Base-by-base conservation (phyloP, 2,113 vertebrate genomes). In the Pluvialis apricaria region DNA sequence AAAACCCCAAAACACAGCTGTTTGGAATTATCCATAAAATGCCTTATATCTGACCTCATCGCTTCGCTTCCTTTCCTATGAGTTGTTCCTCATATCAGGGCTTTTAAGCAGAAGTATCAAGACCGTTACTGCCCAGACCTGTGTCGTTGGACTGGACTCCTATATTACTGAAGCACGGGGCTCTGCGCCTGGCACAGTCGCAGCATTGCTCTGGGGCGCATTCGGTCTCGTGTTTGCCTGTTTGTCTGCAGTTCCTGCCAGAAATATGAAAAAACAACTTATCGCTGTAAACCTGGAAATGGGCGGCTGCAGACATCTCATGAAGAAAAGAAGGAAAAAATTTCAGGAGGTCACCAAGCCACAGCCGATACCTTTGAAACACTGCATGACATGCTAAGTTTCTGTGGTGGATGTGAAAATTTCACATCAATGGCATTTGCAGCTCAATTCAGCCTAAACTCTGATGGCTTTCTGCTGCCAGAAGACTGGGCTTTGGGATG, bases 101-200 rank as follows among this genome's bases (percentile, higher is more conserved):
- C 32, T 89, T 88, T 78, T 49, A 65, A 76, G 55, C 16, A 81
- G n/a, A 47, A 61, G 9, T 32, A 21, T n/a, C 2, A 5, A 66
- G 55, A n/a, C 21, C 0, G 0, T 36, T 62, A 20, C 17, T 10
- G 42, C 25, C 16, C 44, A 52, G 40, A 28, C 13, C 38, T 13
- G 34, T 75, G 24, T 14, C 34, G 5, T 76, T 52, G 0, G 0
- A 8, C 40, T 51, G 61, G 24, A 65, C 16, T 68, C 52, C 19
- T 1, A 0, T 22, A 15, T 38, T 52, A 32, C 22, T 15, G 71
- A 42, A 77, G 55, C 24, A 45, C 2, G 0, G 47, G 32, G 15
- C 45, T 89, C 73, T 73, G 32, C 0, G 0, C 25, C 29, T 51
- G 73, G 44, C 72, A 83, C n/a, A 55, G 44, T 36, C 6, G 1